Base-by-base conservation (phyloP, 2,888 invertebrate genomes). In the Abrostola tripartita region DNA sequence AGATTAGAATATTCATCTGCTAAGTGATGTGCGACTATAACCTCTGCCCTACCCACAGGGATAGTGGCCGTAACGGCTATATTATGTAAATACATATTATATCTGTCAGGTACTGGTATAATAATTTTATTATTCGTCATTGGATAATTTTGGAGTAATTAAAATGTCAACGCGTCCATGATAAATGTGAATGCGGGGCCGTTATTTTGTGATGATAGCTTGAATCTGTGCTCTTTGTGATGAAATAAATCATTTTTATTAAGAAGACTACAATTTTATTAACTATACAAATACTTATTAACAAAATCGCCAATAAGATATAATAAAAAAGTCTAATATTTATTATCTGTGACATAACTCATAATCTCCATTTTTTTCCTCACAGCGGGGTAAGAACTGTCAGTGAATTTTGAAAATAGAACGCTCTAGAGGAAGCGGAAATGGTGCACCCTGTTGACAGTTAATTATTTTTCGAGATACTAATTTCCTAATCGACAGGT, bases 341-440 rank as follows among this genome's bases (percentile, higher is more conserved):
- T 47, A 47, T 47, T 47, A 47, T 35, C 50, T 37, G 58, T 57
- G 35, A 55, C 57, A 64, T 61, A 71, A 66, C 52, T 52, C 36
- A 62, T 59, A 63, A 51, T 66, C 57, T 44, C 36, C 36, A 60
- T 67, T 67, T 73, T 79, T 73, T 62, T 55, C 59, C 61, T 65
- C 52, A 14, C 52, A 58, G 63, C 65, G 66, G 69, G 37, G 44
- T 61, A 49, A 68, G 60, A 76, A 64, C 65, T 62, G 55, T 52
- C 57, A 70, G 88, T 89, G 85, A 90, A 92, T 92, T 47, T 93
- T 90, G 87, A 88, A 93, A 94, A 94, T 94, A 94, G 93, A 93
- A 92, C 90, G 81, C 82, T 83, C 78, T 86, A 85, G 86, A 90
- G 94, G 93, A 94, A 94, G 85, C 93, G 94, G 94, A 94, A 91